phyloP scores from a whole-genome alignment of 2,888 invertebrate genomes.

The Dryobotodes eremita region DNA sequence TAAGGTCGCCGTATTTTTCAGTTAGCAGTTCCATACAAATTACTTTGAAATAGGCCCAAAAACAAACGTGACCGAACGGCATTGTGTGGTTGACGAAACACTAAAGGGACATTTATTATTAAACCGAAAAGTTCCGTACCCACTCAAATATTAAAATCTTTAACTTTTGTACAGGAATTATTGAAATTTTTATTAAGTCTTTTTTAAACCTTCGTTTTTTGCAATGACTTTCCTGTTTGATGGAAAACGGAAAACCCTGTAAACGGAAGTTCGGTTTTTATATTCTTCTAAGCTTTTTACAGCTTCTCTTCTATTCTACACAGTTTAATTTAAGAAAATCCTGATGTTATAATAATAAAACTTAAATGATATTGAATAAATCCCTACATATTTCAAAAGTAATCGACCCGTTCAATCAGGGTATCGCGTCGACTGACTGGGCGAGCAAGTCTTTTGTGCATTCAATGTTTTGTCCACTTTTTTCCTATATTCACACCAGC shows the following conservation, averaged over 20 bases:
- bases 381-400: constrained; percentile 40
- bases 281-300: constrained; percentile 11
- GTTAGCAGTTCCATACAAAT: constrained; percentile 25
- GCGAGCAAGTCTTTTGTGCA: constrained; percentile 49
- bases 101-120: constrained; percentile 50
- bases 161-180: constrained; percentile 39
- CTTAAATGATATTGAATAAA: background rate
- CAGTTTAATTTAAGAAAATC: background rate
- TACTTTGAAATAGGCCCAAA: constrained; percentile 48
- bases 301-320: background rate
- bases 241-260: too few relatives aligned
- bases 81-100: constrained; percentile 36
- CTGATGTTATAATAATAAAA: background rate
- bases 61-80: constrained; percentile 41
- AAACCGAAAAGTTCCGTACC: constrained; percentile 34
- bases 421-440: constrained; percentile 39
- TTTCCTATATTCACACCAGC: constrained; percentile 31
- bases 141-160: constrained; percentile 43
- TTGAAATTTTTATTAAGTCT: constrained; percentile 37
- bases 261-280: constrained; percentile 2
- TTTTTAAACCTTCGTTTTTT: constrained; percentile 17
- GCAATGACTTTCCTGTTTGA: constrained; percentile 10
- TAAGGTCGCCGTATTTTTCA: constrained; percentile 39
- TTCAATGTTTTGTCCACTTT: constrained; percentile 51
- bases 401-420: constrained; percentile 54